Percentiles rank a stretch among this genome's conserved stretches.
Evolutionary conservation across 2,888 invertebrate genomes (phyloP).

Genomic region (Cephus rjabovi): DNA sequence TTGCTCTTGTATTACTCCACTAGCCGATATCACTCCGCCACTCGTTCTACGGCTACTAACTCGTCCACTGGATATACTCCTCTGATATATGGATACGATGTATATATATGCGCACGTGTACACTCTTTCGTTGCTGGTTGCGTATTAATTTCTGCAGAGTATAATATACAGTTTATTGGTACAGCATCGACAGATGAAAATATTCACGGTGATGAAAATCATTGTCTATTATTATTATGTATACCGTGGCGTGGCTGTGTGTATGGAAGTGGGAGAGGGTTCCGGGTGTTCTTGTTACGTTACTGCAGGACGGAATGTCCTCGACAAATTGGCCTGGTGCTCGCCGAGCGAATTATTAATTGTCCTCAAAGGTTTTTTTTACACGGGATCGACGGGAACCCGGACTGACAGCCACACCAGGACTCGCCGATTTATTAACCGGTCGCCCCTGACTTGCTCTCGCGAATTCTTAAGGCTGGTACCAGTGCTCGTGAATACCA

Average conservation of each 20-base stretch:
- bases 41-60: slow-evolving; percentile 5
- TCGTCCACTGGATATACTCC: slow-evolving; percentile 11
- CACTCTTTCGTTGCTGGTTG: not conserved
- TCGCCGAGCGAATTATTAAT: slow-evolving; percentile 62
- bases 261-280: not conserved
- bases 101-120: not conserved
- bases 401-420: not conserved
- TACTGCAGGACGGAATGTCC: slow-evolving; percentile 45
- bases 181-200: not conserved
- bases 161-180: not conserved
- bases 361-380: slow-evolving; percentile 37
- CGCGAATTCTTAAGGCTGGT: not conserved
- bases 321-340: slow-evolving; percentile 59
- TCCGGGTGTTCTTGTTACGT: not conserved
- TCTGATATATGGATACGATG: not conserved
- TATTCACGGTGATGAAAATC: not conserved
- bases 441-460: slow-evolving; percentile 38
- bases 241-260: not conserved
- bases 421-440: slow-evolving; percentile 50
- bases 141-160: not conserved
- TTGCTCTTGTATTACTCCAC: slow-evolving; percentile 19
- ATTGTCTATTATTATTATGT: not conserved
- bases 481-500: not conserved
- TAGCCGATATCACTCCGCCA: slow-evolving; percentile 16
- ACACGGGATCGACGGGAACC: slow-evolving; percentile 3